These are phyloP conservation scores for Orchesella flavescens DNA, from an alignment of 2,888 invertebrate species.

Conservation along the genomic window DNA sequence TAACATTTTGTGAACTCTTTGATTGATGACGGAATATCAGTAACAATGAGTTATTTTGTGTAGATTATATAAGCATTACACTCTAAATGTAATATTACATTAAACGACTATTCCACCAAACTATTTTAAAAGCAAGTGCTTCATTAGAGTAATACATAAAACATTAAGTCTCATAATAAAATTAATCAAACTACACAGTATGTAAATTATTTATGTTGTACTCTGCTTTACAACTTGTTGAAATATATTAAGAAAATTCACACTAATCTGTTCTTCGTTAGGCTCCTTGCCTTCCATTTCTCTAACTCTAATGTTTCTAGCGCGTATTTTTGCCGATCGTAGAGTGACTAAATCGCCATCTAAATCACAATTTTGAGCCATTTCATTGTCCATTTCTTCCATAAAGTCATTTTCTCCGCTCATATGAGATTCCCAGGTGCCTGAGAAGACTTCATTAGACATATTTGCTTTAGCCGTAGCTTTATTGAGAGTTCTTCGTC, in stretches of 20 bases:
- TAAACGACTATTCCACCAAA: no score
- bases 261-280: conserved; percentile 16
- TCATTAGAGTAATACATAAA: no score
- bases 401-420: not conserved
- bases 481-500: conserved; percentile 30
- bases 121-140: no score
- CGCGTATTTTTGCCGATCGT: conserved; percentile 33
- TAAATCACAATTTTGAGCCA: not conserved
- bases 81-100: no score
- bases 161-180: no score
- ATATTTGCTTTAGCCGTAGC: conserved; percentile 31
- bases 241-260: conserved; percentile 33
- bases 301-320: conserved; percentile 33
- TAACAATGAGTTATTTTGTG: no score
- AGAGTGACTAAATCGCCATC: conserved; percentile 5
- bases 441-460: not conserved
- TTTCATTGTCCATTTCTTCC: not conserved
- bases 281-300: conserved; percentile 24
- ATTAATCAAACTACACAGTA: no score
- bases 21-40: no score
- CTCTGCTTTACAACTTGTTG: conserved; percentile 39
- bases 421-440: not conserved
- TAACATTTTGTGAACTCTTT: no score
- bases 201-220: not conserved
- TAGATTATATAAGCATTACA: no score